Conservation (phyloP, 2,888 invertebrate genomes). For the Andricus curvator region DNA sequence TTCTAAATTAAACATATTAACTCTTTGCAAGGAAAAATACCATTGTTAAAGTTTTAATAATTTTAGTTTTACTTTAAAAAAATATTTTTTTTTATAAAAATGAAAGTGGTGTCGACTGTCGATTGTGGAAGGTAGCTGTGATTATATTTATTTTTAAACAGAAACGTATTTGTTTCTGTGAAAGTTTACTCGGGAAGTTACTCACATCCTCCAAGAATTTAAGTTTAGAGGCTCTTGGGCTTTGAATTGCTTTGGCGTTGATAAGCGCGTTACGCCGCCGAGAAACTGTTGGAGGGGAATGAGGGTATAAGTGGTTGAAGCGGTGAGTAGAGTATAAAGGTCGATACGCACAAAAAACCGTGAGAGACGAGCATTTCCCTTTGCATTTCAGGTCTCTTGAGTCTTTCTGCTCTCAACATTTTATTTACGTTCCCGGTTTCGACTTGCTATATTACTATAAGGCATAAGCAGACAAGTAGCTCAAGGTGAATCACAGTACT, state of each 20-base stretch:
- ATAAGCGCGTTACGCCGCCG: constrained; percentile 40
- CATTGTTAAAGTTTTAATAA: too few relatives aligned
- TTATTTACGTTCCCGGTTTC: not conserved
- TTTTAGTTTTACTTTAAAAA: too few relatives aligned
- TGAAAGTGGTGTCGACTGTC: not conserved
- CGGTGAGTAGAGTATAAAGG: constrained; percentile 35
- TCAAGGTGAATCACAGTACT: not conserved
- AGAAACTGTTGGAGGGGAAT: not conserved
- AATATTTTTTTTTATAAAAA: not conserved
- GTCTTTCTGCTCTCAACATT: not conserved
- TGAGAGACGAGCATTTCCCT: constrained; percentile 31
- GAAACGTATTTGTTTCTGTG: not conserved
- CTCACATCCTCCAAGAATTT: constrained; percentile 37
- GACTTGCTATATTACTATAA: not conserved
- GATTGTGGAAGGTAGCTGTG: not conserved
- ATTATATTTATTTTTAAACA: constrained; percentile 2
- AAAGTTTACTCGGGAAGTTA: constrained; percentile 29
- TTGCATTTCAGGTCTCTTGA: constrained; percentile 29
- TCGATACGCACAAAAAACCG: constrained; percentile 34
- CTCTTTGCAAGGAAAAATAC: too few relatives aligned
- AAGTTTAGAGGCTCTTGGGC: constrained; percentile 33
- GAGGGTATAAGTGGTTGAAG: constrained; percentile 30
- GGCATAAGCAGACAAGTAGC: constrained; percentile 2
- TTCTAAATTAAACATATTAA: too few relatives aligned
- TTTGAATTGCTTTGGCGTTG: constrained; percentile 36